Evolutionary conservation across 2,888 invertebrate genomes (phyloP).

Genomic region (Trichopria drosophilae): DNA sequence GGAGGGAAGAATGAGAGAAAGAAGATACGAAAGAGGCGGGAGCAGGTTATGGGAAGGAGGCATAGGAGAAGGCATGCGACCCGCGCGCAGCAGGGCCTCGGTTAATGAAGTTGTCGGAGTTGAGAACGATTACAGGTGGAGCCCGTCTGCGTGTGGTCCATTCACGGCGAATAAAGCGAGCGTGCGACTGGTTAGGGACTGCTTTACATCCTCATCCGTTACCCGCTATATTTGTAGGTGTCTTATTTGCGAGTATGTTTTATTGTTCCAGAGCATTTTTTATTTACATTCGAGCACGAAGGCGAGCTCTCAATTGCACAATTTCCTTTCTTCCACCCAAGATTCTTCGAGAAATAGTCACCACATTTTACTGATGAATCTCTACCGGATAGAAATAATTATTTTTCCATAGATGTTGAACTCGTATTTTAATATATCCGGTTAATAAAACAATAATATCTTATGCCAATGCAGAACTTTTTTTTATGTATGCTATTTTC

Average conservation of each 20-base stretch:
- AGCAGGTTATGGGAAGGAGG: constrained; percentile 23
- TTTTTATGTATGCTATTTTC: constrained; percentile 13
- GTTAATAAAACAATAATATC: too few species aligned
- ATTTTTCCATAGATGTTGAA: too few species aligned
- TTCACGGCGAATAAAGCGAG: constrained; percentile 39
- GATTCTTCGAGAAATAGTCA: too few species aligned
- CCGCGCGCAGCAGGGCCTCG: constrained; percentile 39
- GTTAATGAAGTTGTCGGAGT: constrained; percentile 58
- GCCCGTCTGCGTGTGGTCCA: constrained; percentile 57
- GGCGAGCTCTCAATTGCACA: too few species aligned
- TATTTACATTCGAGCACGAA: too few species aligned
- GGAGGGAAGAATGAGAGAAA: constrained; percentile 22
- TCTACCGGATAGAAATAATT: too few species aligned
- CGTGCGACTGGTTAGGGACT: constrained; percentile 45
- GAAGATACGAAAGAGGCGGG: constrained; percentile 25
- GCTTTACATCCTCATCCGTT: constrained; percentile 47
- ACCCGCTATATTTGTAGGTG: constrained; percentile 17
- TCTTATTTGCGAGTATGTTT: too few species aligned
- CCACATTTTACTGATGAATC: too few species aligned
- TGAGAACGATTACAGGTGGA: constrained; percentile 57
- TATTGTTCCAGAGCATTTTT: too few species aligned
- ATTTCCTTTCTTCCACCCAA: too few species aligned
- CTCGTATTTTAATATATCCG: too few species aligned
- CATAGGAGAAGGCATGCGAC: constrained; percentile 32
- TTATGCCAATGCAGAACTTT: too few species aligned